Evolutionary conservation across 2,888 invertebrate species (phyloP).

Genomic region (Limenitis camilla): DNA sequence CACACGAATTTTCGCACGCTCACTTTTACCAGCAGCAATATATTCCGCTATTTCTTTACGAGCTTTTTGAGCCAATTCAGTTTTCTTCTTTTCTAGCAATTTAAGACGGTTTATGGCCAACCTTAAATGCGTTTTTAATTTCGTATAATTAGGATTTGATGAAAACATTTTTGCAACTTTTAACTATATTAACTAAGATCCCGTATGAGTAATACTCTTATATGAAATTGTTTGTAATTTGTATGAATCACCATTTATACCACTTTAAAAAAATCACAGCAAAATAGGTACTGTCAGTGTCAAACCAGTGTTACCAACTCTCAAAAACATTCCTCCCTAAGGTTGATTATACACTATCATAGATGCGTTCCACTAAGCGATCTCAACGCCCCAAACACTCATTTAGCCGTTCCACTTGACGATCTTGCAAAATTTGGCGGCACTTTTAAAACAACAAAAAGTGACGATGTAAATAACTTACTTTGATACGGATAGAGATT

Average conservation of each 20-base stretch:
- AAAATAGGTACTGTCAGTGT: background rate
- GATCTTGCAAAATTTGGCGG: too few species aligned
- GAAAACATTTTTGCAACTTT: slow-evolving; percentile 82
- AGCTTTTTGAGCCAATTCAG: slow-evolving; percentile 96
- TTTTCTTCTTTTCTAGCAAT: slow-evolving; percentile 96
- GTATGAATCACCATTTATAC: slow-evolving; percentile 12
- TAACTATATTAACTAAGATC: background rate
- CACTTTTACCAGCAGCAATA: slow-evolving; percentile 86
- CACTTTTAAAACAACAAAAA: too few species aligned
- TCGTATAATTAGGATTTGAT: slow-evolving; percentile 93
- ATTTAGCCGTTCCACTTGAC: too few species aligned
- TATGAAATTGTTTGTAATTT: slow-evolving; percentile 11
- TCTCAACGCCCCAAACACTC: too few species aligned
- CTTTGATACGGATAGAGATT: too few species aligned
- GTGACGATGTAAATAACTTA: too few species aligned
- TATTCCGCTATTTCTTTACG: slow-evolving; percentile 98
- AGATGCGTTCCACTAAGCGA: too few species aligned
- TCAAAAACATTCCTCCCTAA: too few species aligned
- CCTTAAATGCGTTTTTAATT: slow-evolving; percentile 96
- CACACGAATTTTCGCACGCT: slow-evolving; percentile 95
- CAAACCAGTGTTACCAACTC: background rate
- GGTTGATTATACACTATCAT: too few species aligned
- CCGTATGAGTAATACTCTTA: slow-evolving; percentile 10
- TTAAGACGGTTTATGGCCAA: slow-evolving; percentile 95
- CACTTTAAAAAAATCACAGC: slow-evolving; percentile 1